These are phyloP conservation scores for Martes martes DNA, from an alignment of 2,113 vertebrate genomes.

Conservation along the genomic window DNA sequence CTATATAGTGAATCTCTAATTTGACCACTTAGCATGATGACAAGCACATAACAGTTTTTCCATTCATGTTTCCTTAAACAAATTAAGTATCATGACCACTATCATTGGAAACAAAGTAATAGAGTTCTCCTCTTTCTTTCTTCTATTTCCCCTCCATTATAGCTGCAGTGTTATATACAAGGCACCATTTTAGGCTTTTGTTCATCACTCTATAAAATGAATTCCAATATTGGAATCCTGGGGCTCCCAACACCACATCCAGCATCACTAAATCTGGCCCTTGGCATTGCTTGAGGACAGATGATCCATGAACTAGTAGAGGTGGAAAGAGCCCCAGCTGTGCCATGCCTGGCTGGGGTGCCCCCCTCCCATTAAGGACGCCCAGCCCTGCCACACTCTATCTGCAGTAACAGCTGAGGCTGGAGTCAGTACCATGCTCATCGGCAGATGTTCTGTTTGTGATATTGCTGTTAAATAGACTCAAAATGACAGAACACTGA, in stretches of 20 bases:
- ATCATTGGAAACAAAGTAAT: neutral
- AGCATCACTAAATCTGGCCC: neutral
- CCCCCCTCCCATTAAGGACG: neutral
- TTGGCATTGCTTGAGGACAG: neutral
- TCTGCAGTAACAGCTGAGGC: slow-evolving; percentile 13
- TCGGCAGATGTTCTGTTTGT: slow-evolving; percentile 39
- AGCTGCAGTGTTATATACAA: neutral
- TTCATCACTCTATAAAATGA: neutral
- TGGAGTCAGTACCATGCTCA: neutral
- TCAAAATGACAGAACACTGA: slow-evolving; percentile 4
- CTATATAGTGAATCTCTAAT: neutral
- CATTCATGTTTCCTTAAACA: neutral
- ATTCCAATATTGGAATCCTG: slow-evolving; percentile 27
- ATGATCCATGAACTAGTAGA: neutral
- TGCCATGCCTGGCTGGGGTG: neutral
- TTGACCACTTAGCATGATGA: neutral
- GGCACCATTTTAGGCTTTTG: neutral
- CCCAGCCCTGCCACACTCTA: neutral
- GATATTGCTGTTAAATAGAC: slow-evolving; percentile 10
- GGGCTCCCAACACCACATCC: neutral
- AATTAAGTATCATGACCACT: neutral
- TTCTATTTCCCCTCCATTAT: neutral
- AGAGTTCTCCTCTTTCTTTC: neutral
- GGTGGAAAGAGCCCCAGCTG: neutral
- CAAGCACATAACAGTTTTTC: neutral